Evolutionary conservation across 2,888 invertebrate species (phyloP).

Genomic region (Oxytorus armatus): DNA sequence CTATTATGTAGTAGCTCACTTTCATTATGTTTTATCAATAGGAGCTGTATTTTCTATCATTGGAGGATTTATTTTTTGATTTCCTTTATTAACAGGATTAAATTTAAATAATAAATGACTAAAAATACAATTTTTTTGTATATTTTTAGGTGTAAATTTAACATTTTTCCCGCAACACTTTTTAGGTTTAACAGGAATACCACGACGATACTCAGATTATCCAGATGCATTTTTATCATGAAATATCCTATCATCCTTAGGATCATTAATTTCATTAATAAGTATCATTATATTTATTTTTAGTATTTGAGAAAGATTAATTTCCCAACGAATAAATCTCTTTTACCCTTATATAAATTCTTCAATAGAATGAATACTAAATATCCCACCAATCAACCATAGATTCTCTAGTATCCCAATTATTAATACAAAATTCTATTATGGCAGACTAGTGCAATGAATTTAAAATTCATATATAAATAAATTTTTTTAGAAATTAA

Average conservation of each 20-base stretch:
- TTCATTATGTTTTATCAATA: constrained; percentile 92
- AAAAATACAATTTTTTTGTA: constrained; percentile 89
- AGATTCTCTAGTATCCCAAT: constrained; percentile 76
- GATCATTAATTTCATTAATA: constrained; percentile 88
- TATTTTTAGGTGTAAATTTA: constrained; percentile 92
- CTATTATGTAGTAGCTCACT: constrained; percentile 94
- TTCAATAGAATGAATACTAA: constrained; percentile 88
- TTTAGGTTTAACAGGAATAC: constrained; percentile 89
- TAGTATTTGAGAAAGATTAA: constrained; percentile 88
- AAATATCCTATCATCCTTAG: constrained; percentile 89
- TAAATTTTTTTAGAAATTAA: constrained; percentile 86
- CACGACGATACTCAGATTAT: constrained; percentile 91
- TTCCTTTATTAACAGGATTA: constrained; percentile 88
- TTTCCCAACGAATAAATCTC: constrained; percentile 85
- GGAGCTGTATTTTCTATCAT: constrained; percentile 93
- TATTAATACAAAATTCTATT: constrained; percentile 80
- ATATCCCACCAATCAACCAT: constrained; percentile 69
- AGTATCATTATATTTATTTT: constrained; percentile 87
- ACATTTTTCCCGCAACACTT: constrained; percentile 93
- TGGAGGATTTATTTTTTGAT: constrained; percentile 90
- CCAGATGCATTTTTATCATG: constrained; percentile 88
- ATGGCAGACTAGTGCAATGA: constrained; percentile 72
- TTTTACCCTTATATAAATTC: constrained; percentile 85
- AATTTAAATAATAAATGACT: constrained; percentile 86
- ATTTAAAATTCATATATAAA: constrained; percentile 60